Evolutionary conservation across 2,113 vertebrate species (phyloP).

Genomic region (Oenanthe oenanthe): DNA sequence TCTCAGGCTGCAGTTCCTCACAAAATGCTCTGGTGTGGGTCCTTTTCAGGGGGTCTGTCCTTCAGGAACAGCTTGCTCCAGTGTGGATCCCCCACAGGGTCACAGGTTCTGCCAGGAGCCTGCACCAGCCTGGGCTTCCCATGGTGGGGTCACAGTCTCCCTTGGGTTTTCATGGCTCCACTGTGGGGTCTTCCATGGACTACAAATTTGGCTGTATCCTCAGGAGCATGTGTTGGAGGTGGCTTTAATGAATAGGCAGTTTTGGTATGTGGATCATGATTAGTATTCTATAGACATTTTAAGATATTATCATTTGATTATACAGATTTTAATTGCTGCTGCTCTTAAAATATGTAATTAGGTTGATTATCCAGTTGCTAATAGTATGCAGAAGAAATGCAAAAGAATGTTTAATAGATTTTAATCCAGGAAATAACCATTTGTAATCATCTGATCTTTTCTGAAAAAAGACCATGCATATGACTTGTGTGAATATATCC

Average conservation of each 20-base stretch:
- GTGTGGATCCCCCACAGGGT: fast-evolving
- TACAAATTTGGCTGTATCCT: background rate
- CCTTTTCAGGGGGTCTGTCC: background rate
- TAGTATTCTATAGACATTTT: background rate
- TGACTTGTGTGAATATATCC: background rate
- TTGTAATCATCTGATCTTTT: background rate
- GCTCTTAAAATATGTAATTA: background rate
- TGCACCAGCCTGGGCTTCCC: background rate
- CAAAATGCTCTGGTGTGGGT: background rate
- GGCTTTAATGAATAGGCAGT: background rate
- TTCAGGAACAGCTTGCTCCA: background rate
- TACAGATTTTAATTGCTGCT: background rate
- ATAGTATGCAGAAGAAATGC: background rate
- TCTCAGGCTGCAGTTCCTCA: background rate
- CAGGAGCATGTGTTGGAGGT: background rate
- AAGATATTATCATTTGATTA: background rate
- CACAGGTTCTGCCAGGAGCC: background rate
- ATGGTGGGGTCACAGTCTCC: background rate
- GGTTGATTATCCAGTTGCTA: background rate
- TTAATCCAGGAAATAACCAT: background rate
- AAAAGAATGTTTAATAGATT: background rate
- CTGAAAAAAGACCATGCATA: background rate
- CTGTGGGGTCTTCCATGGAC: fast-evolving
- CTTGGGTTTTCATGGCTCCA: fast-evolving
- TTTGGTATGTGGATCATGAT: background rate